Evolutionary conservation across 2,797 vertebrate genomes (phyloP), one percentile per base, ranked within the genome.

Genomic region (Myiotriccus ornatus): DNA sequence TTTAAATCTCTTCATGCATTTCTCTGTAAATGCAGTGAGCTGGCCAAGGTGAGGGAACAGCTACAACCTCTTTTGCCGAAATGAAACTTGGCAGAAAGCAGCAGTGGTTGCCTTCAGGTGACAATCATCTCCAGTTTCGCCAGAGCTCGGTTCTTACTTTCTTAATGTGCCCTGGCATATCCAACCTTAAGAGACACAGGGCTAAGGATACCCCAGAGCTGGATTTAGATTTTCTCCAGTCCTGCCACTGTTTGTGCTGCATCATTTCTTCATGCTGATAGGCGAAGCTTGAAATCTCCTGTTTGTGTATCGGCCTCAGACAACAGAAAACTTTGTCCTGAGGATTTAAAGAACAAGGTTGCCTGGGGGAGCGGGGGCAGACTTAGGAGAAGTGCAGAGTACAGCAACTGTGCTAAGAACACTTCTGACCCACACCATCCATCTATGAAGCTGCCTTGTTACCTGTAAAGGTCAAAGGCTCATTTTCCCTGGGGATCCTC

Each of bases 291-390:
- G 12, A 41, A 50, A 56, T 62, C 35, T 81, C 14, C 25, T 57
- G 22, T 43, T 71, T 69, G 9, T 41, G 11, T 15, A 25, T 19
- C 21, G 12, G 13, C 17, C 64, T 47, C 47, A 65, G 23, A 27
- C 10, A 71, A 71, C 2, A 62, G 50, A 88, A 86, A 70, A 34
- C 7, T 83, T 83, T 69, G 25, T 47, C 27, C 50, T 68, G 28
- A 52, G 17, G 1, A 6, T 37, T 60, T 81, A 73, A 55, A 41
- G 27, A 14, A 55, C 44, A 27, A 75, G 17, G 23, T 64, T 56
- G 7, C 6, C 28, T 34, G 41, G 5, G 3, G 7, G 1, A 18
- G 9, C 1, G 0, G 9, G 6, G 7, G 3, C 52, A 32, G 5
- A 17, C 1, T 84, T 16, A 3, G 9, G 20, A 50, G 30, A 56